Conservation (phyloP, 2,113 vertebrate genomes). For the Myiagra hebetior region DNA sequence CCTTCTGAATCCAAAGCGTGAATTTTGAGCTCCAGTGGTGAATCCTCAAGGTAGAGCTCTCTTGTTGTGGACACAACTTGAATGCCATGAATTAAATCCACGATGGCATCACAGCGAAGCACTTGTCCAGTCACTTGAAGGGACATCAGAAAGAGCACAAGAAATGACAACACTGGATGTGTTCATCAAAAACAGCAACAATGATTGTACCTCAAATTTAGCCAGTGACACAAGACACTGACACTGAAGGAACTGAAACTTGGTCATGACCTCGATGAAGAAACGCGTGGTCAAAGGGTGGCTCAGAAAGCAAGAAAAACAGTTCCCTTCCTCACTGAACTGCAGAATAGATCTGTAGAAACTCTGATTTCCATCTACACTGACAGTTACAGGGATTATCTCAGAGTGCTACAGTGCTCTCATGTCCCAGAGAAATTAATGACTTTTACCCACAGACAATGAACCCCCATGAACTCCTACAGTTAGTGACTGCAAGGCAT, state of each 20-base stretch:
- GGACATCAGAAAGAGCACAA: neutral
- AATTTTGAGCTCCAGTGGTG: slow-evolving; percentile 88
- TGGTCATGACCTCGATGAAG: neutral
- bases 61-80: slow-evolving; percentile 93
- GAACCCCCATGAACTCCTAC: neutral
- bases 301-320: neutral
- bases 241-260: neutral
- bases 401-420: neutral
- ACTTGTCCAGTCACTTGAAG: slow-evolving; percentile 87
- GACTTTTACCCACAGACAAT: neutral
- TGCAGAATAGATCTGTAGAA: neutral
- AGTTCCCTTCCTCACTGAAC: neutral
- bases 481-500: neutral
- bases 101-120: slow-evolving; percentile 91
- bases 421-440: neutral
- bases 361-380: neutral
- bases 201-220: neutral
- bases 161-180: neutral
- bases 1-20: slow-evolving; percentile 94
- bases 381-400: neutral
- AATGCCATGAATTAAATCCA: slow-evolving; percentile 89
- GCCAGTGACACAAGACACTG: neutral
- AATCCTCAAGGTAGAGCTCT: slow-evolving; percentile 94
- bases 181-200: neutral
- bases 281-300: neutral